A percentile compares a stretch with the other conserved stretches of the same genome.
Evolutionary conservation across 2,113 vertebrate species (phyloP).

Genomic region (Marmota flaviventris): DNA sequence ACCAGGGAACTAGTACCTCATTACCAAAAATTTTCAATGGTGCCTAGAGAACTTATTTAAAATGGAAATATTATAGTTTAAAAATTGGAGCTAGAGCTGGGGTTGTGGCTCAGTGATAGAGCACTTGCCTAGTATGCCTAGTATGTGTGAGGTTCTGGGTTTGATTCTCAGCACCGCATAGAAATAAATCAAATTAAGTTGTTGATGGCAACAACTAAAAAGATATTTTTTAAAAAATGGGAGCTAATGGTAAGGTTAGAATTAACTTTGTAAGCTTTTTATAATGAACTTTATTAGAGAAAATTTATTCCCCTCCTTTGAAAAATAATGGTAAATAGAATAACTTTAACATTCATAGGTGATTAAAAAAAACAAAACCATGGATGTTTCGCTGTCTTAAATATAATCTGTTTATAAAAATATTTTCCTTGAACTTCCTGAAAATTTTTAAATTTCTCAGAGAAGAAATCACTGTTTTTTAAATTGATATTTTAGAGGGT

Average conservation of each 20-base stretch:
- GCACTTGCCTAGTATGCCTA: too few species aligned
- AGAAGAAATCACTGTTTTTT: not conserved
- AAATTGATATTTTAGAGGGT: not conserved
- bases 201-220: too few species aligned
- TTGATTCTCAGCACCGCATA: too few species aligned
- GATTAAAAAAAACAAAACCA: not conserved
- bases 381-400: not conserved
- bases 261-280: not conserved
- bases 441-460: not conserved
- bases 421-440: not conserved
- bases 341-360: not conserved
- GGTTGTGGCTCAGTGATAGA: too few species aligned
- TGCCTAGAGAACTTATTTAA: slow-evolving; percentile 1
- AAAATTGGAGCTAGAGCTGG: not conserved
- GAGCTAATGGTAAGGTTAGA: not conserved
- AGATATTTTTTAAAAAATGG: not conserved
- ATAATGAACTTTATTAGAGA: not conserved
- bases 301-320: slow-evolving; percentile 10
- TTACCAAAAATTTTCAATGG: not conserved
- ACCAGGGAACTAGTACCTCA: not conserved
- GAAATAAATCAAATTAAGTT: too few species aligned
- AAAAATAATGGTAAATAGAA: not conserved
- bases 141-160: too few species aligned
- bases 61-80: not conserved
- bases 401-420: not conserved